These are phyloP conservation scores for Esperia sulphurella DNA, from an alignment of 2,888 invertebrate species.

Conservation along the genomic window DNA sequence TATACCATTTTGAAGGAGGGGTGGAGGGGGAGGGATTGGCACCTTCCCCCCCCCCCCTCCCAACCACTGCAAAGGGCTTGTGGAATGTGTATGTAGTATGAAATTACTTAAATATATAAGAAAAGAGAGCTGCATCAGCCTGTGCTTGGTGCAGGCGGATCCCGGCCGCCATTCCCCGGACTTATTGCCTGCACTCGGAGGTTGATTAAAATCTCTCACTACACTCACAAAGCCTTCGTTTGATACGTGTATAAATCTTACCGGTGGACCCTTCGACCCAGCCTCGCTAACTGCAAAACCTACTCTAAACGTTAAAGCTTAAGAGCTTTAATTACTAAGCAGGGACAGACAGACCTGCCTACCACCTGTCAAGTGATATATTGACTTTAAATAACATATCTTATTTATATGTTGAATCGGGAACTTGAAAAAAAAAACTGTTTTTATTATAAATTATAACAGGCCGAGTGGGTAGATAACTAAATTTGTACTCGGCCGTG, in stretches of 20 bases:
- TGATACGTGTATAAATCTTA: constrained; percentile 77
- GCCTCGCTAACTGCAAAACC: constrained; percentile 25
- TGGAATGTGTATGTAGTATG: no score
- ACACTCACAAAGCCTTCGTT: constrained; percentile 72
- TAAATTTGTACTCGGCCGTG: constrained; percentile 51
- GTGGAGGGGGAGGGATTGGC: no score
- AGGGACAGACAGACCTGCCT: constrained; percentile 39
- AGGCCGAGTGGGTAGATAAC: constrained; percentile 67
- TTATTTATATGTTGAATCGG: constrained; percentile 80
- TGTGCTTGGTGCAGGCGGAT: not conserved
- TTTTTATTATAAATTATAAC: constrained; percentile 73
- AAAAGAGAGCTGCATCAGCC: not conserved
- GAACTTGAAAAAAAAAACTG: constrained; percentile 73
- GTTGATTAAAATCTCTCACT: constrained; percentile 77
- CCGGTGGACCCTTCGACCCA: constrained; percentile 51
- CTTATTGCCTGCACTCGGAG: constrained; percentile 39
- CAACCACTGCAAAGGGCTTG: no score
- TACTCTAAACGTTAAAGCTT: constrained; percentile 27
- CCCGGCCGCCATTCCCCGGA: not conserved
- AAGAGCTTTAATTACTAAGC: constrained; percentile 38
- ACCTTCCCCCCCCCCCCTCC: no score
- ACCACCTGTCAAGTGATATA: constrained; percentile 80
- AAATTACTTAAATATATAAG: no score
- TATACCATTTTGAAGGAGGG: no score
- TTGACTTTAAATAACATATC: constrained; percentile 79